Evolutionary conservation across 2,888 invertebrate genomes (phyloP), one percentile per base, ranked within the genome.

Genomic region (Drosophila demipolita): DNA sequence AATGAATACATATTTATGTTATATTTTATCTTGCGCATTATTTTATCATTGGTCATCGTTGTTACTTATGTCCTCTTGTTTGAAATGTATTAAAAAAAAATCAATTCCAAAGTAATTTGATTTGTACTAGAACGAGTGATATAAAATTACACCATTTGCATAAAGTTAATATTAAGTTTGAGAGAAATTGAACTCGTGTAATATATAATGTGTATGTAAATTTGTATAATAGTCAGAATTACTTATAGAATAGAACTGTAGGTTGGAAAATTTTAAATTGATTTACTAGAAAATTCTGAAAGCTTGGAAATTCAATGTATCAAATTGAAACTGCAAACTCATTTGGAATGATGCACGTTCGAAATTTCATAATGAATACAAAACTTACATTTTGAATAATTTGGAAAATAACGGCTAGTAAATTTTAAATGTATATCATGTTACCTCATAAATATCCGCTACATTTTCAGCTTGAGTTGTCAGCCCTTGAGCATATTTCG

Each of bases 11-110:
- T 26, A 15, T 15, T 7, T 0, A 12, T 64, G 15, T 3, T 42
- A 1, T 12, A 12, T 20, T 20, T 42, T 5, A 42, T 5, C 5
- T 42, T 11, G n/a, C 42, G 6, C 72, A 40, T 26, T 73, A 0
- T 81, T 84, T 17, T 78, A 78, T 42, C 68, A 1, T 23, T 75
- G 0, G 84, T 84, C 23, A 65, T 82, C 1, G 53, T 35, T 42
- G 83, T 70, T 54, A 69, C 81, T 12, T 11, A 58, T 29, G 59
- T 61, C 45, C 11, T 67, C 7, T 52, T 75, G 5, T 63, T 78
- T 20, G 83, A 29, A 49, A 12, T 48, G 23, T 23, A 26, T 6
- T n/a, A 12, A 0, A 1, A n/a, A 15, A 9, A n/a, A 26, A 6
- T 5, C 29, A 9, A 11, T 17, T 26, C 17, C 9, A 45, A 12